Conservation (phyloP, 1,140 invertebrate species). For the Drosophila persimilis region DNA sequence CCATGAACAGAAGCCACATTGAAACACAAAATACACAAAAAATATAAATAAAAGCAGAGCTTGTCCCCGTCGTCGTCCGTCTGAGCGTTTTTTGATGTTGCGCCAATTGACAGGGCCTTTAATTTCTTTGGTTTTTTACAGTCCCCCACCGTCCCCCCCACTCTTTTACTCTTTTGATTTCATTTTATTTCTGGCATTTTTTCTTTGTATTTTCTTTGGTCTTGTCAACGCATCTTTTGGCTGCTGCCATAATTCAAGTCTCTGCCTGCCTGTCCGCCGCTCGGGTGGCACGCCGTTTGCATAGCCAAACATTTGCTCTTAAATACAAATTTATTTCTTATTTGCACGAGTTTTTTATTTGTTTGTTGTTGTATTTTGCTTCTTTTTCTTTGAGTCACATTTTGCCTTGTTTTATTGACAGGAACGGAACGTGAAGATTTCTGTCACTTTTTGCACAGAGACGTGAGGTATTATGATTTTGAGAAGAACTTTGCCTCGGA, state of each 20-base stretch:
- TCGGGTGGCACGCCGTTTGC: conserved; percentile 70
- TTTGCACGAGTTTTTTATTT: conserved; percentile 49
- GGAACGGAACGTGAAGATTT: conserved; percentile 58
- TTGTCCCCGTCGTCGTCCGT: conserved; percentile 7
- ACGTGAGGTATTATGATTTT: too few relatives aligned
- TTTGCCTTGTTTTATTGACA: conserved; percentile 67
- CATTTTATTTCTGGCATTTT: conserved; percentile 18
- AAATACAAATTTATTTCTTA: conserved; percentile 72
- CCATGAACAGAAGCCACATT: conserved; percentile 56
- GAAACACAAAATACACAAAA: conserved; percentile 45
- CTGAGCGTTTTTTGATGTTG: conserved; percentile 49
- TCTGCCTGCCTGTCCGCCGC: conserved; percentile 13
- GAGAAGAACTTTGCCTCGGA: too few relatives aligned
- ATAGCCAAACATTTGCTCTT: conserved; percentile 78
- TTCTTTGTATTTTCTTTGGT: conserved; percentile 42
- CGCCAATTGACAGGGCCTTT: conserved; percentile 71
- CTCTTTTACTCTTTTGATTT: too few relatives aligned
- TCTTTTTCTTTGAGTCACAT: conserved; percentile 10
- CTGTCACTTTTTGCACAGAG: conserved; percentile 6
- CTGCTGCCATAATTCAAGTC: conserved; percentile 78
- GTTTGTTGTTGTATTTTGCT: conserved; percentile 7
- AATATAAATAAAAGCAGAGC: conserved; percentile 22
- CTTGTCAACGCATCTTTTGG: conserved; percentile 75
- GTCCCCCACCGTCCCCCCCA: too few relatives aligned
- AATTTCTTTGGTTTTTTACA: conserved; percentile 42